Percentiles rank a stretch among this genome's conserved stretches.
phyloP scores from a whole-genome alignment of 1,140 invertebrate species.

The Coenobita brevimanus region DNA sequence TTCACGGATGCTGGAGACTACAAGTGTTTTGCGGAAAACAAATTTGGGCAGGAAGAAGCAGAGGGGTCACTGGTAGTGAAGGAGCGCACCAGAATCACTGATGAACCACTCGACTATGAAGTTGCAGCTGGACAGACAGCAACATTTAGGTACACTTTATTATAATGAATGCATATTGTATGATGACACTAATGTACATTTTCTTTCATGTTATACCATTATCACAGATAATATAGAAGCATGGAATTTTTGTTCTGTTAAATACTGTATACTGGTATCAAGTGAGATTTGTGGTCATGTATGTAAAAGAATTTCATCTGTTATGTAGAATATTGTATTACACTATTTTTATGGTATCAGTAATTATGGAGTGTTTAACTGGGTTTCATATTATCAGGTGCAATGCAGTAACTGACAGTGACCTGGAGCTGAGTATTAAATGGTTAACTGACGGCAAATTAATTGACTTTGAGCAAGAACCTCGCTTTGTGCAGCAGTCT shows the following conservation, averaged over 20 bases:
- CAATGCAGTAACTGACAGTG: constrained; percentile 90
- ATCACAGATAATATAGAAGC: no score
- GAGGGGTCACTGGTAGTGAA: constrained; percentile 87
- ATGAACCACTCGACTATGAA: constrained; percentile 91
- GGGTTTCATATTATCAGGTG: constrained; percentile 75
- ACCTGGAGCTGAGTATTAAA: constrained; percentile 85
- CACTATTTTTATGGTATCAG: no score
- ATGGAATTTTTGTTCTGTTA: no score
- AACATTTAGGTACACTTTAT: constrained; percentile 82
- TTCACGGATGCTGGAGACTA: constrained; percentile 92
- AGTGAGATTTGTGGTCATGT: no score
- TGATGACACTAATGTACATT: no score
- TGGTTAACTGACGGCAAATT: constrained; percentile 90
- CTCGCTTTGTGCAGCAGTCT: constrained; percentile 83
- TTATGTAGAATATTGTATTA: no score
- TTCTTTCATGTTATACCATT: no score
- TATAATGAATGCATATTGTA: background rate
- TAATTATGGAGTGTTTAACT: no score
- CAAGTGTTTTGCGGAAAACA: constrained; percentile 93
- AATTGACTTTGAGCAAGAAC: constrained; percentile 91
- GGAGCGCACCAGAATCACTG: constrained; percentile 88
- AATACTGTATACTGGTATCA: no score
- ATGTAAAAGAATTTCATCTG: no score
- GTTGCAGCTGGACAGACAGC: constrained; percentile 90
- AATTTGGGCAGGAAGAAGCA: constrained; percentile 87